A percentile compares a stretch with the other conserved stretches of the same genome.
Evolutionary conservation across 2,888 invertebrate genomes (phyloP).

Genomic region (Colletes collaris): DNA sequence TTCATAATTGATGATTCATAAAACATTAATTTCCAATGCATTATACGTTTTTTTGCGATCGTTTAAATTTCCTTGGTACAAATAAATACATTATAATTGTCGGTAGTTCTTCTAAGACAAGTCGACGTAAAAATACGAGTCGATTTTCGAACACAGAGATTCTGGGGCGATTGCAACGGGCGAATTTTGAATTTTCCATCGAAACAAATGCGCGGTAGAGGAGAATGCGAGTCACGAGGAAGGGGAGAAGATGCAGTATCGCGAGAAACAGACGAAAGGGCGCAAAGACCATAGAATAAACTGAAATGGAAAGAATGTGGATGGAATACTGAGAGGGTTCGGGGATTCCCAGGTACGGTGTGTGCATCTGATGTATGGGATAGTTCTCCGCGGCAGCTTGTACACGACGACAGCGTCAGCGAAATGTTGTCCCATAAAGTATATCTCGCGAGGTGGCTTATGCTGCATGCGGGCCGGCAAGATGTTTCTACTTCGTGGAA

Average conservation of each 20-base stretch:
- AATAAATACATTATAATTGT: too few species aligned
- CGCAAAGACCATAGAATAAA: conserved; percentile 22
- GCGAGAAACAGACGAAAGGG: background rate
- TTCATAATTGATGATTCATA: too few species aligned
- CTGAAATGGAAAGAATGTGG: conserved; percentile 40
- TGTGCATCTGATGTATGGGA: conserved; percentile 71
- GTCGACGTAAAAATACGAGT: too few species aligned
- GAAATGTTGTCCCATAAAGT: conserved; percentile 77
- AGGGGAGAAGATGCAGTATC: conserved; percentile 2
- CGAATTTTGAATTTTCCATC: too few species aligned
- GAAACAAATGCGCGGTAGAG: too few species aligned
- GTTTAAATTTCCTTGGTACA: too few species aligned
- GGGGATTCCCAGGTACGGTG: conserved; percentile 52
- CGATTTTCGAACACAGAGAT: too few species aligned
- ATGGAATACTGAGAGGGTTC: conserved; percentile 27
- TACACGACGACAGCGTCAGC: conserved; percentile 67
- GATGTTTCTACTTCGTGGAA: conserved; percentile 74
- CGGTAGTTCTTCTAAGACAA: too few species aligned
- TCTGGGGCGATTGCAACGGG: too few species aligned
- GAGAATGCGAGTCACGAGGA: background rate
- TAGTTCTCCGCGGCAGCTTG: conserved; percentile 67
- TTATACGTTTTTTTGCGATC: too few species aligned
- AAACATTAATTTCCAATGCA: too few species aligned
- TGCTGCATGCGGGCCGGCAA: conserved; percentile 60
- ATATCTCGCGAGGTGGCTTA: conserved; percentile 72